Base-by-base conservation (phyloP, 2,888 invertebrate species). In the Megaustenia siamemsis region DNA sequence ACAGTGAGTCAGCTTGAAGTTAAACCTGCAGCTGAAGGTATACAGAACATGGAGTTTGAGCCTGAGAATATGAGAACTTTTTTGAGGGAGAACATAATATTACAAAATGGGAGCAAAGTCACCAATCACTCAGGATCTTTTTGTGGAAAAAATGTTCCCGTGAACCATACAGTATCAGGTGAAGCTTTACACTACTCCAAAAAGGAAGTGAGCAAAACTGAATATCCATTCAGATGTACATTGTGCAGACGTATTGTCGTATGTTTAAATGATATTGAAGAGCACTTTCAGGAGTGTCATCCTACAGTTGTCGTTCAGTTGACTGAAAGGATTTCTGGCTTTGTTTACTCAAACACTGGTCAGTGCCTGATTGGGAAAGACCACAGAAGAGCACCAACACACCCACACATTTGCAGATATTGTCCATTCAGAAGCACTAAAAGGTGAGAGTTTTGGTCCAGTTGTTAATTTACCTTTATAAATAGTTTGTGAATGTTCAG, bases 181-280 rank as follows among this genome's bases (percentile, higher is more conserved):
- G n/a, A 8, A 24, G 40, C 18, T 5, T 40, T 15, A 32, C 38
- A n/a, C n/a, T n/a, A n/a, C n/a, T n/a, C n/a, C 15, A 18, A 69
- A 2, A 69, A 69, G 24, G 5, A 69, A 2, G 24, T 40, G 40
- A 32, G 69, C 8, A 69, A 24, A 43, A 32, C n/a, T 69, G 69
- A 69, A 4, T 69, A 69, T 21, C 69, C 69, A 24, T 69, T 69
- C n/a, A 69, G 32, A 43, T 69, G 69, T 40, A 24, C 24, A 12
- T 40, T 38, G 18, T 69, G 69, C 40, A 69, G 38, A 69, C 21
- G 21, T 18, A 8, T 12, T 43, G 1, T 40, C 24, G 40, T 21
- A 32, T 69, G 40, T 69, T 24, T 40, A 10, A 24, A 24, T 40
- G 69, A 69, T 43, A 69, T 69, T 69, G 69, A 69, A 43, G 40